phyloP scores from a whole-genome alignment of 1,140 invertebrate species.

The Philopotamus ludificatus region DNA sequence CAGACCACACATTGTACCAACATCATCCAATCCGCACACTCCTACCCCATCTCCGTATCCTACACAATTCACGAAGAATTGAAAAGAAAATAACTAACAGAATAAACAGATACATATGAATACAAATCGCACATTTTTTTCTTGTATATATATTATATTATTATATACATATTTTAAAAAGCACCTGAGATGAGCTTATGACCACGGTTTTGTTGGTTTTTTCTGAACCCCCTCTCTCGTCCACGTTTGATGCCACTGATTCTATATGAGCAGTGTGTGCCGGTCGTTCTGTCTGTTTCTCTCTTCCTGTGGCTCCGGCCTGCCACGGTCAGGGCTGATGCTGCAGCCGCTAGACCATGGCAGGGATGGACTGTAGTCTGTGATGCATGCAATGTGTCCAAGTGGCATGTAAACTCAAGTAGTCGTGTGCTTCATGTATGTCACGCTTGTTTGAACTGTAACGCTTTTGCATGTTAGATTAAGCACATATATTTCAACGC shows the following conservation, averaged over 20 bases:
- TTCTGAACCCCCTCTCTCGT: too few species aligned
- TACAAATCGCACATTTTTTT: slow-evolving; percentile 27
- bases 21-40: slow-evolving; percentile 12
- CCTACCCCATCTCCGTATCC: not conserved
- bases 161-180: slow-evolving; percentile 8
- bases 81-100: too few species aligned
- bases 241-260: slow-evolving; percentile 27
- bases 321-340: slow-evolving; percentile 4
- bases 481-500: not conserved
- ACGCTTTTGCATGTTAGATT: not conserved
- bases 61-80: not conserved
- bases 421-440: not conserved
- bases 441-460: not conserved
- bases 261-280: slow-evolving; percentile 28
- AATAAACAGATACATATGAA: slow-evolving; percentile 18
- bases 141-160: slow-evolving; percentile 12
- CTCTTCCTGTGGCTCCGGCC: slow-evolving; percentile 21
- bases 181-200: slow-evolving; percentile 25
- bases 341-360: slow-evolving; percentile 1
- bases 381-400: not conserved
- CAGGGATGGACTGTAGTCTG: slow-evolving; percentile 13
- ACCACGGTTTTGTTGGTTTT: slow-evolving; percentile 27
- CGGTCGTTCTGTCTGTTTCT: slow-evolving; percentile 29
- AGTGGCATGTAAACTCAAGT: not conserved
- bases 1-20: slow-evolving; percentile 53